Evolutionary conservation across 2,113 vertebrate species (phyloP), one percentile per base, ranked within the genome.

Genomic region (Mormyrus lacerda): DNA sequence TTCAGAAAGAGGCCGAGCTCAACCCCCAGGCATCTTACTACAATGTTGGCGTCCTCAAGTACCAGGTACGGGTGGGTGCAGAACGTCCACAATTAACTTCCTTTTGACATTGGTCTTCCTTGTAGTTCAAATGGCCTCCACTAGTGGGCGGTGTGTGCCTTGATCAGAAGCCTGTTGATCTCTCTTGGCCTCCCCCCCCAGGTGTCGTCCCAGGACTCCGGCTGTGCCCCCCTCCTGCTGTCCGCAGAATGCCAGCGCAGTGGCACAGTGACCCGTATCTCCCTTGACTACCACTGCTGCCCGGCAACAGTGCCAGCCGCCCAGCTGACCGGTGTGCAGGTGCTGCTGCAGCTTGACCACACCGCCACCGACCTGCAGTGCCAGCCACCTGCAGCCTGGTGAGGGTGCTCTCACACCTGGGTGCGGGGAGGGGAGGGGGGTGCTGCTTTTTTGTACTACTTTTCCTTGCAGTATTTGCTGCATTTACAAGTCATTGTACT

Each of bases 331-430:
- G 96, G 97, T 0, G 96, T 99, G 27, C 97, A 98, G 91, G 95
- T 98, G 73, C 93, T 98, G 90, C 95, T 99, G 92, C 97, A 97
- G 0, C 87, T 99, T 0, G 97, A 97, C 55, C 97, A 97, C 94
- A 95, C 93, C 0, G 95, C 97, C 89, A 93, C 96, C 7, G 97
- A 98, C 91, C 94, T 98, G 92, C 96, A 96, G 92, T 97, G 96
- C 55, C 97, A 98, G 93, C 98, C 98, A 0, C 92, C 97, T 0
- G 98, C 97, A 79, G 96, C 96, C 90, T 99, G 98, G 98, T 98
- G 87, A 96, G 95, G 15, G 8, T 21, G 7, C 48, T 51, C 84
- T 86, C 48, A 13, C 10, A 35, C 48, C 27, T 8, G 45, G 15
- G n/a, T 85, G 2, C 0, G 3, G 44, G 44, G n/a, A 2, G 10